Evolutionary conservation across 2,797 vertebrate species (phyloP).

Genomic region (Hylomyscus alleni): DNA sequence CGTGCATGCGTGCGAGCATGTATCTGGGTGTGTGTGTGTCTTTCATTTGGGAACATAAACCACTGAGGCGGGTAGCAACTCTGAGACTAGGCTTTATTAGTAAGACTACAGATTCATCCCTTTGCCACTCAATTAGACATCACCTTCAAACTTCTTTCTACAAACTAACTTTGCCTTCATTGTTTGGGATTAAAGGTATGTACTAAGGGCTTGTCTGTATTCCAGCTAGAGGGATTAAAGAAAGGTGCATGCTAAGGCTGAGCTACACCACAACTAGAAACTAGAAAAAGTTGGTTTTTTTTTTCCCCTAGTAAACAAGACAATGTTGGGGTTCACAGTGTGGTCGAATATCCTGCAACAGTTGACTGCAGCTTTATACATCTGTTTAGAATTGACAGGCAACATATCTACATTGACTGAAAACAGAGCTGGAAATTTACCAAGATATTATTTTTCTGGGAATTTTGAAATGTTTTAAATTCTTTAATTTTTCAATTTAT

Average conservation of each 20-base stretch:
- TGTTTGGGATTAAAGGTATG: too few species aligned
- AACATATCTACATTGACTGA: background rate
- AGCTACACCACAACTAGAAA: too few species aligned
- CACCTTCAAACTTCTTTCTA: too few species aligned
- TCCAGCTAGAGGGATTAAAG: too few species aligned
- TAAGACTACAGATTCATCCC: background rate
- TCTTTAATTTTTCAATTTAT: background rate
- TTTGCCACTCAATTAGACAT: too few species aligned
- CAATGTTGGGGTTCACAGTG: too few species aligned
- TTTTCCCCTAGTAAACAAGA: too few species aligned
- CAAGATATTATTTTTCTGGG: background rate
- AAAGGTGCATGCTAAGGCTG: background rate
- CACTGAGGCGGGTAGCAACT: background rate
- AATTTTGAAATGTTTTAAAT: background rate
- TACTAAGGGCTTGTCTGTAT: too few species aligned
- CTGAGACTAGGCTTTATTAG: background rate
- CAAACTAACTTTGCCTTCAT: too few species aligned
- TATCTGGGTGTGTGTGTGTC: background rate
- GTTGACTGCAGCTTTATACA: background rate
- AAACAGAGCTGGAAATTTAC: background rate
- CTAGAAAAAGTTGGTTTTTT: background rate
- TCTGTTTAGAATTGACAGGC: background rate
- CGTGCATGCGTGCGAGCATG: too few species aligned
- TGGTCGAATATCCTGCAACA: too few species aligned
- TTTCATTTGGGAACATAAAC: background rate